Base-by-base conservation (phyloP, 2,797 vertebrate species). In the Anolis apletophallus region DNA sequence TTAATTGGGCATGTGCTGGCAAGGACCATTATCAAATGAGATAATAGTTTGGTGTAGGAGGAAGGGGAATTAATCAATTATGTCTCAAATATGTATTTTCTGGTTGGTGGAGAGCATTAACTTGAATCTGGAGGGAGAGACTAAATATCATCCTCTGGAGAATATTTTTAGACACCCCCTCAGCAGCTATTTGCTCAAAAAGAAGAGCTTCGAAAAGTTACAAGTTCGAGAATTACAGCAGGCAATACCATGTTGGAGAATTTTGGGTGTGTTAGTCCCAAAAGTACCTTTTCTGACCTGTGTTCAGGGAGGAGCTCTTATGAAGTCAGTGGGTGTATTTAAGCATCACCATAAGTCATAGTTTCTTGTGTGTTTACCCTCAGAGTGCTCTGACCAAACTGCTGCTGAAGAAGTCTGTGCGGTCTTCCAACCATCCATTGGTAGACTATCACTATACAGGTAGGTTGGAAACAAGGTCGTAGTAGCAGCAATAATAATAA, bases 381-480 rank as follows among this genome's bases (percentile, higher is more conserved):
- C 91, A 99, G 99, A 98, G 95, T 79, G 96, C 98, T 54, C 95
- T 99, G 92, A 97, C 97, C 82, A 97, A 97, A 84, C 95, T 99
- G 94, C 96, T 99, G 81, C 88, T 99, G 94, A 97, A 95, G 95
- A 97, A 90, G 74, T 97, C 98, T 5, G 91, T 97, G 86, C 96
- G 97, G 88, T 94, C 96, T 0, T 97, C 96, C 88, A 93, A 95
- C 57, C 97, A 98, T 89, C 97, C 97, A 10, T 95, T 99, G 89
- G 95, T 96, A 71, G 95, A 95, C 88, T 99, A 99, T 94, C 99
- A 99, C 96, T 99, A 99, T 97, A 98, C 98, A 95, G 99, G 99
- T 99, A 91, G 88, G 94, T 85, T 87, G 84, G 81, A 50, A 3
- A 19, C 12, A 46, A 29, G 9, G 80, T 6, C n/a, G 68, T 40